These are phyloP conservation scores for Lepisosteus oculatus DNA, from an alignment of 2,113 vertebrate species.

Conservation along the genomic window DNA sequence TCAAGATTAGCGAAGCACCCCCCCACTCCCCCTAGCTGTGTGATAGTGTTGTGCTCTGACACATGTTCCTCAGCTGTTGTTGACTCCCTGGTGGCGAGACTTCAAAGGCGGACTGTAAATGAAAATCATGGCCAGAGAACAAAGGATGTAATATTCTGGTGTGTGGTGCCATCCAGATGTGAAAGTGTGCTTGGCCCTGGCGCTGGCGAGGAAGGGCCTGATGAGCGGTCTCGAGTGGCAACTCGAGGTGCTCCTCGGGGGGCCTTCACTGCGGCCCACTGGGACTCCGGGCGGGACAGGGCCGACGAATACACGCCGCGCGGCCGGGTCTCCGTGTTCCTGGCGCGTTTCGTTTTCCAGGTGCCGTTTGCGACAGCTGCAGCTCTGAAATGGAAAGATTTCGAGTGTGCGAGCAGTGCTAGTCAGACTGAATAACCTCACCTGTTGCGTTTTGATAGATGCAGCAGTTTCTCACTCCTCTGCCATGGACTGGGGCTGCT, in stretches of 20 bases:
- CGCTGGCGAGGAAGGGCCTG: constrained; percentile 38
- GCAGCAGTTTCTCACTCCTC: too few species aligned
- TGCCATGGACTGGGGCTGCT: too few species aligned
- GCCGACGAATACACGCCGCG: not conserved
- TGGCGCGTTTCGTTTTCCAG: not conserved
- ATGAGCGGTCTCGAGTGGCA: constrained; percentile 29
- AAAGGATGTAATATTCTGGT: constrained; percentile 71
- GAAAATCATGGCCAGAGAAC: constrained; percentile 61
- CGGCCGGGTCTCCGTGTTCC: not conserved
- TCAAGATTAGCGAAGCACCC: constrained; percentile 52
- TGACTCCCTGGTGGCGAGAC: constrained; percentile 49
- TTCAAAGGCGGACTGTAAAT: constrained; percentile 64
- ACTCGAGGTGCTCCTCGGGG: constrained; percentile 16
- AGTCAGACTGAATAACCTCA: too few species aligned
- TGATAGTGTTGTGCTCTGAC: constrained; percentile 33
- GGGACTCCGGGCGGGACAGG: not conserved
- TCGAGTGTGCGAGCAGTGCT: too few species aligned
- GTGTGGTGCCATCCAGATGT: constrained; percentile 80
- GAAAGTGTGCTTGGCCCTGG: constrained; percentile 37
- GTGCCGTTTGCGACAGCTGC: too few species aligned
- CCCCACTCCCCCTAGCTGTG: constrained; percentile 24
- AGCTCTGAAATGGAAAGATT: too few species aligned
- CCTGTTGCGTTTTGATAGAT: too few species aligned
- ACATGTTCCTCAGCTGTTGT: constrained; percentile 52
- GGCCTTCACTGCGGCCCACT: not conserved